A percentile compares a stretch with the other conserved stretches of the same genome.
These are phyloP conservation scores for Idaea biselata DNA, from an alignment of 2,888 invertebrate genomes.

Conservation along the genomic window DNA sequence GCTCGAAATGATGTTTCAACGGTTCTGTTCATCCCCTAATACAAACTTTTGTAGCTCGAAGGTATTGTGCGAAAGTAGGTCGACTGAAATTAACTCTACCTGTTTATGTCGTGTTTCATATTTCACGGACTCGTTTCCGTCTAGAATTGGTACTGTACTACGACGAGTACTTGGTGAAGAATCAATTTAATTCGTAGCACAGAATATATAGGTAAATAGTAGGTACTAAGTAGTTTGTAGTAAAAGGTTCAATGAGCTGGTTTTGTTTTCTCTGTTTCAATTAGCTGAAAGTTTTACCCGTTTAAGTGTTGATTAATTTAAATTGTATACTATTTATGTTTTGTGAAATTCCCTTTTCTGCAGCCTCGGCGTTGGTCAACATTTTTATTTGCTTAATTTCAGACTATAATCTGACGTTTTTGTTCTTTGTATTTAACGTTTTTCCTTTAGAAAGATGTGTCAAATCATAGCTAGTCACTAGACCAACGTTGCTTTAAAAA, in stretches of 20 bases:
- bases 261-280: background rate
- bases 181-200: background rate
- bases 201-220: no score
- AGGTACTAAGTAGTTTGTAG: no score
- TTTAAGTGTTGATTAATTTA: slow-evolving; percentile 6
- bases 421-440: no score
- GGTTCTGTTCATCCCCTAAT: slow-evolving; percentile 54
- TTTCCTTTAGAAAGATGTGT: no score
- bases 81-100: slow-evolving; percentile 49
- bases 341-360: slow-evolving; percentile 10
- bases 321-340: slow-evolving; percentile 1
- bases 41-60: slow-evolving; percentile 53
- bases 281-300: background rate
- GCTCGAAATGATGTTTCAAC: slow-evolving; percentile 39
- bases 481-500: no score
- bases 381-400: no score
- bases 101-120: slow-evolving; percentile 28
- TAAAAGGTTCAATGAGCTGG: background rate
- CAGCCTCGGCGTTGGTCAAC: no score
- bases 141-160: slow-evolving; percentile 2
- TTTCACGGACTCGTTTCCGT: slow-evolving; percentile 28
- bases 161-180: background rate
- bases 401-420: no score
- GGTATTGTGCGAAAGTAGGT: slow-evolving; percentile 64
- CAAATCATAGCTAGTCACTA: no score